These are phyloP conservation scores for Spinibarbus caldwelli DNA, from an alignment of 2,797 vertebrate species.

Conservation along the genomic window DNA sequence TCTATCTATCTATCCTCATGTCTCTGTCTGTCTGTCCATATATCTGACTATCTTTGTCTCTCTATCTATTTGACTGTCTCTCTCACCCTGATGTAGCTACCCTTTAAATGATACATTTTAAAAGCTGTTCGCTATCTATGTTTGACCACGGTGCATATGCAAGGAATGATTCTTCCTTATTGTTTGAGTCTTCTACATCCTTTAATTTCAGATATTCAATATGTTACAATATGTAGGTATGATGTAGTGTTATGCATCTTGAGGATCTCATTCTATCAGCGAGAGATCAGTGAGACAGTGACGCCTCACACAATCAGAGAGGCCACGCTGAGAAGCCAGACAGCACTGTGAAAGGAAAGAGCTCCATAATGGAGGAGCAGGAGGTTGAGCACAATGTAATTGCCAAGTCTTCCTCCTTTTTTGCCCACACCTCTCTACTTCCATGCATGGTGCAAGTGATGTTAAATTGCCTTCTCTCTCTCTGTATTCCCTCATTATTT, in stretches of 20 bases:
- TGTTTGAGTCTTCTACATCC: not conserved
- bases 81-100: not conserved
- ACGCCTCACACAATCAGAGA: slow-evolving; percentile 36
- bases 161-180: not conserved
- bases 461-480: slow-evolving; percentile 70
- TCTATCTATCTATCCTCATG: too few species aligned
- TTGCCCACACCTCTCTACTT: slow-evolving; percentile 45
- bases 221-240: slow-evolving; percentile 3
- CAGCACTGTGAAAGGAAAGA: slow-evolving; percentile 36
- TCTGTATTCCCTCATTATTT: slow-evolving; percentile 59
- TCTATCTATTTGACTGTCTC: too few species aligned
- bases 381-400: slow-evolving; percentile 66
- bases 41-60: too few species aligned
- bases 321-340: slow-evolving; percentile 42
- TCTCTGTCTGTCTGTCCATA: too few species aligned
- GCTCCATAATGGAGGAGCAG: slow-evolving; percentile 48
- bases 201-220: slow-evolving; percentile 3
- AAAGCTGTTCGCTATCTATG: not conserved
- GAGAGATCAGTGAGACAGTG: slow-evolving; percentile 33
- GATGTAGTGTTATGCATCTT: slow-evolving; percentile 32
- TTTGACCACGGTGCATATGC: slow-evolving; percentile 2
- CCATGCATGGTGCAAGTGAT: slow-evolving; percentile 66
- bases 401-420: slow-evolving; percentile 62
- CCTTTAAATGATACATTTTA: not conserved
- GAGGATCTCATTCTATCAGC: slow-evolving; percentile 36